These are phyloP conservation scores for Theretra japonica DNA, from an alignment of 2,888 invertebrate genomes.

Conservation along the genomic window DNA sequence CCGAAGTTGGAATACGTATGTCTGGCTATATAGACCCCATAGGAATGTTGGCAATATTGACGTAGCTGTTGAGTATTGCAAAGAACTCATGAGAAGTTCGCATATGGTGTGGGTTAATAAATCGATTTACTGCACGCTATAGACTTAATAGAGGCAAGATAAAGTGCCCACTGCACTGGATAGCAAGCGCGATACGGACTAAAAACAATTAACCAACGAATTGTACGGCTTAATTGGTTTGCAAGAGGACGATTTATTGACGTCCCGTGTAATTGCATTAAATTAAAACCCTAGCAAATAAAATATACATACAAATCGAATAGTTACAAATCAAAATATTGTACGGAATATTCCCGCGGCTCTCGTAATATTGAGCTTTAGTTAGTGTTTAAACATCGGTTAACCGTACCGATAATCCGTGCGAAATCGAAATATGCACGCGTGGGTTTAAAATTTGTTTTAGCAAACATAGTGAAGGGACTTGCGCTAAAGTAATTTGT, in stretches of 20 bases:
- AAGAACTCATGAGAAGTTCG: not conserved
- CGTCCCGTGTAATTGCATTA: not conserved
- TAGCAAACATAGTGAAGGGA: not conserved
- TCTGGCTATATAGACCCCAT: no score
- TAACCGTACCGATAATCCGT: not conserved
- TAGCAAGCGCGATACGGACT: not conserved
- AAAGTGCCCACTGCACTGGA: not conserved
- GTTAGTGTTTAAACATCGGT: constrained; percentile 14
- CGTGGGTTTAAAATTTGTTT: not conserved
- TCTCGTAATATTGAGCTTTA: not conserved
- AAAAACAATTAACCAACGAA: not conserved
- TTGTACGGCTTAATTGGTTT: not conserved
- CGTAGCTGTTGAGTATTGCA: not conserved
- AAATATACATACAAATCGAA: not conserved
- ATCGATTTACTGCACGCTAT: not conserved
- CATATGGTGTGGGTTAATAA: not conserved
- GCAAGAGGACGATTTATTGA: not conserved
- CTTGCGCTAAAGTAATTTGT: constrained; percentile 2
- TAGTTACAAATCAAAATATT: not conserved
- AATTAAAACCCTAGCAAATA: not conserved
- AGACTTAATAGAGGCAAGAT: not conserved
- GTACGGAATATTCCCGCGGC: not conserved
- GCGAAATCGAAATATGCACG: constrained; percentile 16
- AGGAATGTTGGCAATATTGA: no score
- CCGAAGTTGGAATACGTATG: not conserved